Evolutionary conservation across 2,888 invertebrate species (phyloP), one percentile per base, ranked within the genome.

Genomic region (Psylliodes chrysocephalus): DNA sequence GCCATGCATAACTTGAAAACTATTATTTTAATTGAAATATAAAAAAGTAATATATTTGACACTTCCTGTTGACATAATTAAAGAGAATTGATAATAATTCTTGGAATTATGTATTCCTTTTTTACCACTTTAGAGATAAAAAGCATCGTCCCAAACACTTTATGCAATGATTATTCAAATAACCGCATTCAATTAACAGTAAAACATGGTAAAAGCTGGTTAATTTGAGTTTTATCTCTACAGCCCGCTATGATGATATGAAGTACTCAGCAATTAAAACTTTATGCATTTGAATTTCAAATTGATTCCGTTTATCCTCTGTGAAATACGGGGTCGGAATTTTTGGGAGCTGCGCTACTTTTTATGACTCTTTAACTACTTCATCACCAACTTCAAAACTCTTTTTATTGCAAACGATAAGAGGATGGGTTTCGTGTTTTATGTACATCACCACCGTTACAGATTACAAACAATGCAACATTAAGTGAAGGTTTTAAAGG

Each of bases 261-360:
- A 46, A 61, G 40, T 40, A 49, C 47, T 28, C 54, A 42, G 55
- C 47, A 61, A 61, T 61, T 55, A 55, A 61, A 61, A 55, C 61
- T 61, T 54, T 38, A 61, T 49, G 25, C 35, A 59, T 59, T 61
- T 61, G 47, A 61, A 61, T 54, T 54, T 54, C 40, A 61, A 61
- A 61, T 61, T 47, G 38, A 54, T 49, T 38, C 38, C 12, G 7
- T 52, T 18, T 12, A 38, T 14, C 17, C 30, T 14, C 18, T 17
- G 10, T 14, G 14, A 49, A 40, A 22, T 22, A 28, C 28, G 35
- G 12, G 15, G 18, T n/a, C 44, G 30, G 25, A 44, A 40, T 35
- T 35, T 28, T 35, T 33, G 22, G n/a, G 22, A 22, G n/a, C 22
- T n/a, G n/a, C 22, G 22, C 22, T 6, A 22, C 22, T 22, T 22